Percentiles rank a stretch among this genome's conserved stretches.
Evolutionary conservation across 2,797 vertebrate genomes (phyloP).

Genomic region (Pseudocheirus occidentalis): DNA sequence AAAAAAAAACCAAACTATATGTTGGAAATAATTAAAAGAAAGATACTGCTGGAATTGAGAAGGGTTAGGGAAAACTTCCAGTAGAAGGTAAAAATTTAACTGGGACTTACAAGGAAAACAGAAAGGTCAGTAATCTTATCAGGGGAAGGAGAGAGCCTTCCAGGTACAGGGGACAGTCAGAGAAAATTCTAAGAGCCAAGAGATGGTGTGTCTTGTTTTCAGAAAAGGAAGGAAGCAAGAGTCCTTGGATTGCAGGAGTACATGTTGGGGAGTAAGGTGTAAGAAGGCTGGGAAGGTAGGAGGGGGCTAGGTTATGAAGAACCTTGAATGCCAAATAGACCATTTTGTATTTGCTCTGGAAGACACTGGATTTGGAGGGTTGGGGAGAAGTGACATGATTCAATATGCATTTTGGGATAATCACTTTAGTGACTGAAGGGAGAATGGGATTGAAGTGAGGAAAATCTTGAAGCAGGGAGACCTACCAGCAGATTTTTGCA

Average conservation of each 20-base stretch:
- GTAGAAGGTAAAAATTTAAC: neutral
- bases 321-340: neutral
- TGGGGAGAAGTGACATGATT: neutral
- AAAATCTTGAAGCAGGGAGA: neutral
- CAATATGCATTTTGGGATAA: neutral
- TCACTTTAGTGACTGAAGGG: neutral
- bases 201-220: neutral
- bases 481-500: neutral
- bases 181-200: neutral
- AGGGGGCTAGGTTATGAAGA: neutral
- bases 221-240: neutral
- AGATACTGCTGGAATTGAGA: neutral
- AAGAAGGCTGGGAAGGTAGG: neutral
- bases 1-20: neutral
- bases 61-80: neutral
- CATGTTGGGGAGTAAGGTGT: neutral
- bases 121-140: neutral
- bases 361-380: neutral
- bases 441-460: neutral
- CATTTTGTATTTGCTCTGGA: neutral
- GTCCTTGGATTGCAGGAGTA: neutral
- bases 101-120: neutral
- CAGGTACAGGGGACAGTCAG: neutral
- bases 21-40: neutral
- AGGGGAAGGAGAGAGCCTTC: neutral